Evolutionary conservation across 1,140 invertebrate species (phyloP).

Genomic region (Camponotus floridanus): DNA sequence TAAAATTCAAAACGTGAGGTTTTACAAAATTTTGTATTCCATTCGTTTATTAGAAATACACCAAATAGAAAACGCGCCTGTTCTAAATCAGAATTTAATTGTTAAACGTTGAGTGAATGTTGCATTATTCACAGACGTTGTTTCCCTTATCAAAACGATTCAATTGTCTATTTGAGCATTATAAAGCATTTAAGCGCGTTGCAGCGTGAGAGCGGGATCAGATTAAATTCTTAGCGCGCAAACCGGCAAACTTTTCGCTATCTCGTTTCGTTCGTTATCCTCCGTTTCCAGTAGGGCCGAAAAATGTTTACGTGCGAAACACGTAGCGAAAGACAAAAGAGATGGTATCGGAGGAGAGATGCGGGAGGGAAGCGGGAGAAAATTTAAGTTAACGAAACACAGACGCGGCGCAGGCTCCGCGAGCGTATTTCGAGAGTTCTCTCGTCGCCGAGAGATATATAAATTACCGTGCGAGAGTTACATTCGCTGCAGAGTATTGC

Average conservation of each 20-base stretch:
- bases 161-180: neutral
- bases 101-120: neutral
- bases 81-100: too few species aligned
- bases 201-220: neutral
- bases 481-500: slow-evolving; percentile 63
- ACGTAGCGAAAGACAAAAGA: slow-evolving; percentile 23
- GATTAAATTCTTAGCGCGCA: slow-evolving; percentile 44
- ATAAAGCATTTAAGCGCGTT: slow-evolving; percentile 14
- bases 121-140: neutral
- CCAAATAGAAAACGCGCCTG: too few species aligned
- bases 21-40: neutral
- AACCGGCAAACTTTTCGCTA: slow-evolving; percentile 24
- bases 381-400: slow-evolving; percentile 51
- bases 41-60: neutral
- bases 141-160: neutral
- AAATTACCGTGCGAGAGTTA: slow-evolving; percentile 78
- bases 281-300: slow-evolving; percentile 15
- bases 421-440: slow-evolving; percentile 32
- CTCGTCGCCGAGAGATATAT: slow-evolving; percentile 65
- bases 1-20: too few species aligned
- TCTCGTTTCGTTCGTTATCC: slow-evolving; percentile 34
- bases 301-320: slow-evolving; percentile 54
- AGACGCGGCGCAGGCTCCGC: neutral
- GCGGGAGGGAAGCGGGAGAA: neutral
- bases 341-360: slow-evolving; percentile 5